Evolutionary conservation across 2,113 vertebrate genomes (phyloP).

Genomic region (Periophthalmodon schlosseri): DNA sequence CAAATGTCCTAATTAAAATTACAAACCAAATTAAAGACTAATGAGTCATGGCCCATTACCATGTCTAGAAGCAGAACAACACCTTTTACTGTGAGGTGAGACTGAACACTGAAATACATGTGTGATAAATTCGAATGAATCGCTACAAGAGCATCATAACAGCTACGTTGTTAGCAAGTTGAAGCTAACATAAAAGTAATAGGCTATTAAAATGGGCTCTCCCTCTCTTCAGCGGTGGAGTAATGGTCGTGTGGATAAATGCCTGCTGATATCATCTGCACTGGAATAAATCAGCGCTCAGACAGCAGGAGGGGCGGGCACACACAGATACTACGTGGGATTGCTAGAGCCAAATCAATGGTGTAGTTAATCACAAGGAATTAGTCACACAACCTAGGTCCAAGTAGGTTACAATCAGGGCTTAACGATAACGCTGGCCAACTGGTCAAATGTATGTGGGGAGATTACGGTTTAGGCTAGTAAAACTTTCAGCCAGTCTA

Average conservation of each 20-base stretch:
- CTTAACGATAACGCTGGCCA: background rate
- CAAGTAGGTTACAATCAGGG: background rate
- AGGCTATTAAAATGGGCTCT: background rate
- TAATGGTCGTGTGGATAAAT: constrained; percentile 6
- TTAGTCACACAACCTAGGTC: background rate
- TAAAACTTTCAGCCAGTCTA: background rate
- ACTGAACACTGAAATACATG: background rate
- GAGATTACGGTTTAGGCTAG: background rate
- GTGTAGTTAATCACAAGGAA: constrained; percentile 3
- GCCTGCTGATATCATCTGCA: background rate
- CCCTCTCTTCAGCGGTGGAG: background rate
- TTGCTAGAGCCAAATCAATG: constrained; percentile 4
- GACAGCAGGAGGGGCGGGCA: constrained; percentile 6
- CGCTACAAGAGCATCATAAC: background rate
- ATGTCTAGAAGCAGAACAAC: background rate
- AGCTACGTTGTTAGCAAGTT: constrained; percentile 8
- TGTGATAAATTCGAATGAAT: background rate
- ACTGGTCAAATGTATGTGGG: background rate
- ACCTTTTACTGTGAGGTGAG: background rate
- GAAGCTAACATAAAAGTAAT: constrained; percentile 10
- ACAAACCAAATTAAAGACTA: background rate
- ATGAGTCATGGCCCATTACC: background rate
- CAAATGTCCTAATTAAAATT: constrained; percentile 1
- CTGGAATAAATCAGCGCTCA: constrained; percentile 1
- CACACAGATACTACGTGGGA: background rate